Conservation (phyloP, 1,140 invertebrate species). For the Macrotrachela quadricornifera region DNA sequence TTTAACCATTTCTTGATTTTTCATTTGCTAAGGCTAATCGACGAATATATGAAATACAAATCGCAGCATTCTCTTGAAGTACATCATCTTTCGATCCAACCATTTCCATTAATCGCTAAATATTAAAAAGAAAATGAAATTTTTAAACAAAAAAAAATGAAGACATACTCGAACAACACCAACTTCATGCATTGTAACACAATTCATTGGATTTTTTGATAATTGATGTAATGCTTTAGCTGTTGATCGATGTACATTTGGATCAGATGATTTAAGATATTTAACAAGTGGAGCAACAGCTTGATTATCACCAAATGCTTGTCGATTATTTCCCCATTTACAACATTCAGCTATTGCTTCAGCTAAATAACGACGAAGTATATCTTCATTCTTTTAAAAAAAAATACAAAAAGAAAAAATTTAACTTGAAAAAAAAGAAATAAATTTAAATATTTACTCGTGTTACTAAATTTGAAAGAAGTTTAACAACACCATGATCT, state of each 20-base stretch:
- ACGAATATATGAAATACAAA: constrained; percentile 63
- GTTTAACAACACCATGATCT: constrained; percentile 69
- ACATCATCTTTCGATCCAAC: constrained; percentile 64
- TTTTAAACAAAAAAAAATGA: background rate
- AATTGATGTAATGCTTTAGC: constrained; percentile 64
- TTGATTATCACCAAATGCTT: constrained; percentile 56
- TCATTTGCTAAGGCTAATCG: constrained; percentile 34
- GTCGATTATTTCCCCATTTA: constrained; percentile 60
- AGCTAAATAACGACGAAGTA: constrained; percentile 58
- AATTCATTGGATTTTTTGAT: constrained; percentile 71
- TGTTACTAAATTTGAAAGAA: constrained; percentile 53
- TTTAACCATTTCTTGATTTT: constrained; percentile 12
- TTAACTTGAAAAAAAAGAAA: background rate
- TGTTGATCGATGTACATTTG: constrained; percentile 56
- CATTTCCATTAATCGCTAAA: constrained; percentile 51
- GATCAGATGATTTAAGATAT: constrained; percentile 47
- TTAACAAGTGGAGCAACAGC: constrained; percentile 66
- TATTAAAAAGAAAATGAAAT: background rate
- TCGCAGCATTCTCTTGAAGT: constrained; percentile 70
- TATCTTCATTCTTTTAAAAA: constrained; percentile 46
- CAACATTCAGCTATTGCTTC: constrained; percentile 71
- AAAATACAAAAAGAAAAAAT: background rate
- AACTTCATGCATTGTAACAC: constrained; percentile 69
- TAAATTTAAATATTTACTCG: constrained; percentile 33
- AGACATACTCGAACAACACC: constrained; percentile 44